These are phyloP conservation scores for Synanthedon vespiformis DNA, from an alignment of 2,888 invertebrate genomes.

Conservation along the genomic window DNA sequence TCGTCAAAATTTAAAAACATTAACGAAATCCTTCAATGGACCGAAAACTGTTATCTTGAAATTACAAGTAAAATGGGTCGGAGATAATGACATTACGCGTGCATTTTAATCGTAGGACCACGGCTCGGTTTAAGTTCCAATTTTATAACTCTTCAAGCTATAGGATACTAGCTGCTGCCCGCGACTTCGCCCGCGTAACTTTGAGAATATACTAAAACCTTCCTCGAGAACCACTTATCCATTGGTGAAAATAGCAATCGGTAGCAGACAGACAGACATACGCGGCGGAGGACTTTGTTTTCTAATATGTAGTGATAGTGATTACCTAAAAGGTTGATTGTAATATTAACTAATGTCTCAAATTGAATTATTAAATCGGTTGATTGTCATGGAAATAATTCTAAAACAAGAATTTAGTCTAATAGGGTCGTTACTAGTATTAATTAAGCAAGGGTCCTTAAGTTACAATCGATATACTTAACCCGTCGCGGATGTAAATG, in stretches of 20 bases:
- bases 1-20: conserved; percentile 31
- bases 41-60: conserved; percentile 30
- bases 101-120: conserved; percentile 50
- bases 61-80: conserved; percentile 27
- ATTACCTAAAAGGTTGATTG: too few relatives aligned
- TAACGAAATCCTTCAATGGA: conserved; percentile 29
- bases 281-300: too few relatives aligned
- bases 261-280: too few relatives aligned
- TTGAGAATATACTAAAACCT: too few relatives aligned
- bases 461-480: background rate
- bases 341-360: too few relatives aligned
- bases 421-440: background rate
- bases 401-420: background rate
- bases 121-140: conserved; percentile 34
- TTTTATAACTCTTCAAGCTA: conserved; percentile 26
- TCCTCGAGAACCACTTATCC: too few relatives aligned
- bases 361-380: background rate
- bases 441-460: conserved; percentile 4
- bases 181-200: too few relatives aligned
- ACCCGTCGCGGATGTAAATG: conserved; percentile 30
- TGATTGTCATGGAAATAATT: background rate
- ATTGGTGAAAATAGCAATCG: too few relatives aligned
- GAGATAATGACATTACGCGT: conserved; percentile 48
- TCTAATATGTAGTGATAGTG: too few relatives aligned
- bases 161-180: too few relatives aligned